Conservation (phyloP, 2,888 invertebrate genomes). For the Pammene aurita region DNA sequence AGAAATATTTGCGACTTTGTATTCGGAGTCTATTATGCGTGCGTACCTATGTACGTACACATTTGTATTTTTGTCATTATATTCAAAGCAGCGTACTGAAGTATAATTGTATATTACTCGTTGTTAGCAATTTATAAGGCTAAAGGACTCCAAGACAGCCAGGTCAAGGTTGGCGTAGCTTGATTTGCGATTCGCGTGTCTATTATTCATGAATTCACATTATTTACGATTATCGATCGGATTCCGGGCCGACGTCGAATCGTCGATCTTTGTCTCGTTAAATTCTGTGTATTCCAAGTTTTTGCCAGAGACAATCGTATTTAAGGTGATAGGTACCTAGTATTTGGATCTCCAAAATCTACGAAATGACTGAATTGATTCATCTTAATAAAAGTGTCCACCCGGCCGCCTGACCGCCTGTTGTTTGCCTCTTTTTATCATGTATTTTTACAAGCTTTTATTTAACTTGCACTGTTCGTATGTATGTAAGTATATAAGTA, state of each 20-base stretch:
- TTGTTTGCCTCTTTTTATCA: too few species aligned
- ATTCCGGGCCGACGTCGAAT: conserved; percentile 37
- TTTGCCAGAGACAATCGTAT: background rate
- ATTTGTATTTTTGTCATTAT: background rate
- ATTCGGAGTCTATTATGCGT: too few species aligned
- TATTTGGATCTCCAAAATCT: too few species aligned
- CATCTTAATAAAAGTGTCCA: background rate
- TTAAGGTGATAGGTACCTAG: background rate
- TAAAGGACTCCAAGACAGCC: conserved; percentile 32
- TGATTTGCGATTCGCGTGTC: conserved; percentile 54
- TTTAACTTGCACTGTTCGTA: too few species aligned
- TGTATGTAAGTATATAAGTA: too few species aligned
- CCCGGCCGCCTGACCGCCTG: too few species aligned
- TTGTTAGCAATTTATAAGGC: conserved; percentile 12
- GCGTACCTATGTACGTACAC: too few species aligned
- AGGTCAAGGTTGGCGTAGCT: conserved; percentile 57
- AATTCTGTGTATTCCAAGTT: background rate
- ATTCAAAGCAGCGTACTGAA: background rate
- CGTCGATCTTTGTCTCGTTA: conserved; percentile 28
- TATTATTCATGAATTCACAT: conserved; percentile 51
- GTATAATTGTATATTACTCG: conserved; percentile 22
- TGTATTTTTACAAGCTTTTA: too few species aligned
- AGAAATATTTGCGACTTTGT: too few species aligned
- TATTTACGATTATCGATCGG: conserved; percentile 46
- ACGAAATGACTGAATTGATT: too few species aligned